Evolutionary conservation across 2,113 vertebrate species (phyloP).

Genomic region (Coryphaenoides rupestris): DNA sequence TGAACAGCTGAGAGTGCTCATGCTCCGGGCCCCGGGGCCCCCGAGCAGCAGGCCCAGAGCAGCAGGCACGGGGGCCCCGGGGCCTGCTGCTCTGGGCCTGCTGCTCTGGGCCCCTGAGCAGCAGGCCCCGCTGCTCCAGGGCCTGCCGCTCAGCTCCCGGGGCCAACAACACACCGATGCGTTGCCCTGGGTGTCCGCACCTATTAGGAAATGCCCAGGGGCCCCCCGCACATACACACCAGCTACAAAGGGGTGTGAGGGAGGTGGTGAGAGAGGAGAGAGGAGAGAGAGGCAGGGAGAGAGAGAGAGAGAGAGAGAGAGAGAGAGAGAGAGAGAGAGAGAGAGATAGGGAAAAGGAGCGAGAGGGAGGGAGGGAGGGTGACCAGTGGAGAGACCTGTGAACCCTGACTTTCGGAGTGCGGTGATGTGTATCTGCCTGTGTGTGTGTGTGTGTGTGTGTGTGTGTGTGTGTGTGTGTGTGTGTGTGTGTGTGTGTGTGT

Average conservation of each 20-base stretch:
- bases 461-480: no score
- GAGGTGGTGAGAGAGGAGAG: background rate
- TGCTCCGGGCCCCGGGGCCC: background rate
- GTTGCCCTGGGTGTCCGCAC: background rate
- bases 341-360: conserved; percentile 28
- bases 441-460: no score
- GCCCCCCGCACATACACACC: background rate
- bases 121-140: no score
- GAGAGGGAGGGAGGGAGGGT: conserved; percentile 26
- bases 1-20: background rate
- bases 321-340: conserved; percentile 10
- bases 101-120: no score
- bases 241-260: background rate
- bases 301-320: background rate
- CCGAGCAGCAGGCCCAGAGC: no score
- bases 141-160: background rate
- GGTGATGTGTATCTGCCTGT: no score
- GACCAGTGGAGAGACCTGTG: conserved; percentile 30
- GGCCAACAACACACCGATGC: background rate
- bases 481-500: no score
- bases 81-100: no score
- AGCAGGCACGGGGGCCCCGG: no score
- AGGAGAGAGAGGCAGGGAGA: background rate
- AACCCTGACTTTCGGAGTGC: background rate
- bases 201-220: background rate